A percentile compares a stretch with the other conserved stretches of the same genome.
Evolutionary conservation across 2,888 invertebrate genomes (phyloP).

Genomic region (Nowickia ferox): DNA sequence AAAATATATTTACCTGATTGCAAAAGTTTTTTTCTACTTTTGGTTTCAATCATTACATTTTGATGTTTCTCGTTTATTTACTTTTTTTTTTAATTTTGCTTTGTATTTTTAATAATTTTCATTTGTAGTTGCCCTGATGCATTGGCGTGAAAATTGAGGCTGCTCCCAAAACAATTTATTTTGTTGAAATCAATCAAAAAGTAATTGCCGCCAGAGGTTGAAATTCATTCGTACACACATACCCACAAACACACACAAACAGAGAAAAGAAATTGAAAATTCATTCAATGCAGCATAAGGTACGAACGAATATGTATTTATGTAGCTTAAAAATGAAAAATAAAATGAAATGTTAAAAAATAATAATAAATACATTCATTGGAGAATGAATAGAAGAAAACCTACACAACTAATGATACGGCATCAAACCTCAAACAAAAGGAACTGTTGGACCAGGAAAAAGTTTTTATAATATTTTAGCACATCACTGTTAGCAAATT

Average conservation of each 20-base stretch:
- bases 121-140: constrained; percentile 49
- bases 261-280: constrained; percentile 36
- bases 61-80: constrained; percentile 6
- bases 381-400: constrained; percentile 3
- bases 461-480: constrained; percentile 30
- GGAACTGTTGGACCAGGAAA: constrained; percentile 22
- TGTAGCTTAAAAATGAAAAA: neutral
- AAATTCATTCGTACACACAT: constrained; percentile 26
- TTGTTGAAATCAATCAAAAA: constrained; percentile 70
- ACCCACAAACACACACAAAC: neutral
- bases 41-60: constrained; percentile 39
- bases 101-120: constrained; percentile 42
- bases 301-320: neutral
- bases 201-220: constrained; percentile 68
- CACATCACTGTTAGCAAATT: constrained; percentile 59
- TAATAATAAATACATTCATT: constrained; percentile 10
- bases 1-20: constrained; percentile 44
- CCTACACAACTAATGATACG: constrained; percentile 48
- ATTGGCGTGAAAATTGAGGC: constrained; percentile 69
- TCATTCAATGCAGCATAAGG: constrained; percentile 37
- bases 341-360: constrained; percentile 7
- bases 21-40: constrained; percentile 17
- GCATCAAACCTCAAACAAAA: constrained; percentile 55
- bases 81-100: neutral
- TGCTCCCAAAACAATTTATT: constrained; percentile 71